Evolutionary conservation across 2,888 invertebrate species (phyloP).

Genomic region (Epicampocera succincta): DNA sequence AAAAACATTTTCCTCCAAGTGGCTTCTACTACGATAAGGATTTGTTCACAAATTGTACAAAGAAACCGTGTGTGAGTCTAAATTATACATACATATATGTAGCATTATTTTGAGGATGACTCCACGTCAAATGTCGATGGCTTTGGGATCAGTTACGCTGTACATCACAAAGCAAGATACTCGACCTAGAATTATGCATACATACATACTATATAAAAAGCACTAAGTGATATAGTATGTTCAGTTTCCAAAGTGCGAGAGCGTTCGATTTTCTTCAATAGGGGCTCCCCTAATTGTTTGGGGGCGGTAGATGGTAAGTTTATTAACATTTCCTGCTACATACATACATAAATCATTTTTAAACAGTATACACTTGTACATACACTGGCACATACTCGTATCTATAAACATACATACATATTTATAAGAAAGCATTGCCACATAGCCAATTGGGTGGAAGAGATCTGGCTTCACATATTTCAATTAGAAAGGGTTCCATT

Average conservation of each 20-base stretch:
- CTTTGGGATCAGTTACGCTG: constrained; percentile 7
- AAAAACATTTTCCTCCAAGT: constrained; percentile 11
- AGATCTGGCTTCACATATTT: constrained; percentile 34
- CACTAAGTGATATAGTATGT: constrained; percentile 14
- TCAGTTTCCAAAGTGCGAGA: constrained; percentile 19
- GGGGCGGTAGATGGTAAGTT: constrained; percentile 36
- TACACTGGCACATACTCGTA: too few relatives aligned
- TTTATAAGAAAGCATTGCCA: constrained; percentile 32
- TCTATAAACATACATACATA: too few relatives aligned
- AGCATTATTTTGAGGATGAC: constrained; percentile 34
- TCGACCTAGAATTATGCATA: constrained; percentile 13
- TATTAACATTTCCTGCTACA: too few relatives aligned
- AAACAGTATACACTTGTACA: neutral
- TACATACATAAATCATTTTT: neutral
- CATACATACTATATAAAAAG: neutral
- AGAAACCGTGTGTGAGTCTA: constrained; percentile 24
- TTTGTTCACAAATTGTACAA: constrained; percentile 27
- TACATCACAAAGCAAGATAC: constrained; percentile 32
- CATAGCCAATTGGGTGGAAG: constrained; percentile 25
- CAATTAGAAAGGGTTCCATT: constrained; percentile 46
- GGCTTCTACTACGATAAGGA: constrained; percentile 16
- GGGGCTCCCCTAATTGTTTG: constrained; percentile 46
- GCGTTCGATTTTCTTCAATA: constrained; percentile 17
- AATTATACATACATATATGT: constrained; percentile 14
- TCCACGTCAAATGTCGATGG: constrained; percentile 4